Evolutionary conservation across 1,140 invertebrate genomes (phyloP), one percentile per base, ranked within the genome.

Genomic region (Danaus plexippus): DNA sequence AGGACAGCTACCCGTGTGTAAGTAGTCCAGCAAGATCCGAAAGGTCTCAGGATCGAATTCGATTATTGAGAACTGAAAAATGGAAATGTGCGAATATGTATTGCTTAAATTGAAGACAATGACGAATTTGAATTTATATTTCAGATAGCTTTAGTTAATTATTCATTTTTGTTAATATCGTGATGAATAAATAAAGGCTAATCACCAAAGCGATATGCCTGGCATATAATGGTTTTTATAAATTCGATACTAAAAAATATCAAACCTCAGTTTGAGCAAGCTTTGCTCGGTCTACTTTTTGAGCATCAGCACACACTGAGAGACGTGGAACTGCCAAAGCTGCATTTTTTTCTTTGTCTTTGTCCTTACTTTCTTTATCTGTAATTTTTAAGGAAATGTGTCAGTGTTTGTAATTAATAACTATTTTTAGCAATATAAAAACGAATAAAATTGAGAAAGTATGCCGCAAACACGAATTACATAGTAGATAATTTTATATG

Each of bases 21-120:
- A 86, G 84, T 98, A 98, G 80, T 97, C 95, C 71, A 98, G 84
- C 4, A 97, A 87, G 60, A 96, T 93, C 48, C 95, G 91, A 83
- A 98, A 97, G 0, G 96, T 98, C 51, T 97, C 96, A 2, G 95
- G 93, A 88, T 97, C 96, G 82, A 98, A 98, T 86, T 98, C 96
- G 68, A 97, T 97, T 69, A 97, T 96, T 54, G 94, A 94, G 85
- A 98, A 98, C 93, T 95, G 64, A 85, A 88, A 74, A 62, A 70
- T 60, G 40, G 18, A 41, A 50, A 32, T 32, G 22, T 32, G 7
- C 22, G 2, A 32, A 32, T 7, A 32, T 32, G 22, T 32, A 3
- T 22, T 2, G 6, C 18, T 32, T 32, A 32, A 6, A 32, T 32
- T 32, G 22, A 32, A 32, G 22, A 32, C 7, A 6, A 32, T 32